A percentile compares a stretch with the other conserved stretches of the same genome.
Evolutionary conservation across 2,888 invertebrate species (phyloP).

Genomic region (Azorinus chamasolen): DNA sequence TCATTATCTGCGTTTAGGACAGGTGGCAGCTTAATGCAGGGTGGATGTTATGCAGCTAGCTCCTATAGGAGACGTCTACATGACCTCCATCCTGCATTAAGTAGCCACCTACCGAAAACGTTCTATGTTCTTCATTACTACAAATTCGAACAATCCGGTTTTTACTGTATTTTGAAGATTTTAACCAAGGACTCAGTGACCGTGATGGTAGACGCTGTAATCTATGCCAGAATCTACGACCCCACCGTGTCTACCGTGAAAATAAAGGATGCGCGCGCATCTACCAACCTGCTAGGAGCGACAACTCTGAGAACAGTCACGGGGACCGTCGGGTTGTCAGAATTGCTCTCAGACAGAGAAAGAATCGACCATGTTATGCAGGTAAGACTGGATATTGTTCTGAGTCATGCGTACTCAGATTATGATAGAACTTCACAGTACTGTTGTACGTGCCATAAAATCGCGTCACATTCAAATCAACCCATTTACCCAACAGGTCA

Average conservation of each 20-base stretch:
- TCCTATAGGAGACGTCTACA: too few relatives aligned
- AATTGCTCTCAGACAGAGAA: slow-evolving; percentile 83
- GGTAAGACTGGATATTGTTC: slow-evolving; percentile 67
- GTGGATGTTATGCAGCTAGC: too few relatives aligned
- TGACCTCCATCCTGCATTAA: too few relatives aligned
- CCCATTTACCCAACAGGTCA: too few relatives aligned
- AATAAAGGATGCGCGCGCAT: slow-evolving; percentile 80
- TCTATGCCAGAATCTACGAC: slow-evolving; percentile 83
- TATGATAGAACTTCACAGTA: neutral
- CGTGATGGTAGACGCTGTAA: slow-evolving; percentile 84
- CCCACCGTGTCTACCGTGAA: slow-evolving; percentile 83
- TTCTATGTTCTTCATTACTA: too few relatives aligned
- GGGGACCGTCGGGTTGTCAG: slow-evolving; percentile 81
- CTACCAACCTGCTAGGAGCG: slow-evolving; percentile 83
- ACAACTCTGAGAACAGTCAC: slow-evolving; percentile 83
- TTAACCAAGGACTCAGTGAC: slow-evolving; percentile 85
- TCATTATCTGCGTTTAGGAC: too few relatives aligned
- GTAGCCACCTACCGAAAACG: too few relatives aligned
- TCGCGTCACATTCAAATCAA: too few relatives aligned
- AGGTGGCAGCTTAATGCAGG: too few relatives aligned
- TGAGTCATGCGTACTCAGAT: neutral
- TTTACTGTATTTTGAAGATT: too few relatives aligned
- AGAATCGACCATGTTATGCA: slow-evolving; percentile 81
- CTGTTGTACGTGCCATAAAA: too few relatives aligned
- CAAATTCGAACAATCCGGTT: too few relatives aligned